Conservation (phyloP, 1,140 invertebrate species). For the Ceratitis capitata region DNA sequence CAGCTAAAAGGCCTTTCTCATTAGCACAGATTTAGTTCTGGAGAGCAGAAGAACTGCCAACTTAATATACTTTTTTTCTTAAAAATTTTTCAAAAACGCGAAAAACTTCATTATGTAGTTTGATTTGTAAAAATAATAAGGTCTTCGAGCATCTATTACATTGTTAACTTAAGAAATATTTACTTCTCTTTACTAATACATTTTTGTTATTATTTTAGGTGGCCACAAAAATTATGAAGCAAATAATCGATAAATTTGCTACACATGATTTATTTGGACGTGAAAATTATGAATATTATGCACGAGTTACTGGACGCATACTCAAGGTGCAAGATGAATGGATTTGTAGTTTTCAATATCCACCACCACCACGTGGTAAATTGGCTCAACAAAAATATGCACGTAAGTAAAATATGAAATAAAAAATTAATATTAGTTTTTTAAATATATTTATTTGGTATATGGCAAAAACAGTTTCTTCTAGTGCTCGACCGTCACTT, state of each 20-base stretch:
- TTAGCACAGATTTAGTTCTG: no score
- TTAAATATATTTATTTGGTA: not conserved
- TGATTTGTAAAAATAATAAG: no score
- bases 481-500: no score
- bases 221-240: constrained; percentile 93
- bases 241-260: constrained; percentile 96
- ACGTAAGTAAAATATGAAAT: constrained; percentile 72
- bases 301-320: constrained; percentile 90
- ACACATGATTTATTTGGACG: constrained; percentile 93
- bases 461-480: no score
- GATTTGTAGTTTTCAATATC: constrained; percentile 93
- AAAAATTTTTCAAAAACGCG: no score
- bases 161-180: no score
- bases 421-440: not conserved
- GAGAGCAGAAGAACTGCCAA: no score
- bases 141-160: not conserved
- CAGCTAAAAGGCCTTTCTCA: no score
- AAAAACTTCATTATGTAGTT: no score
- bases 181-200: not conserved
- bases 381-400: constrained; percentile 69
- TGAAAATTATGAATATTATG: constrained; percentile 98
- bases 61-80: no score
- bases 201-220: constrained; percentile 69
- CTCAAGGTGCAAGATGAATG: constrained; percentile 92
- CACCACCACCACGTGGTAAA: constrained; percentile 76